A percentile compares a stretch with the other conserved stretches of the same genome.
Conservation (phyloP, 2,113 vertebrate species). For the Urocitellus parryii region DNA sequence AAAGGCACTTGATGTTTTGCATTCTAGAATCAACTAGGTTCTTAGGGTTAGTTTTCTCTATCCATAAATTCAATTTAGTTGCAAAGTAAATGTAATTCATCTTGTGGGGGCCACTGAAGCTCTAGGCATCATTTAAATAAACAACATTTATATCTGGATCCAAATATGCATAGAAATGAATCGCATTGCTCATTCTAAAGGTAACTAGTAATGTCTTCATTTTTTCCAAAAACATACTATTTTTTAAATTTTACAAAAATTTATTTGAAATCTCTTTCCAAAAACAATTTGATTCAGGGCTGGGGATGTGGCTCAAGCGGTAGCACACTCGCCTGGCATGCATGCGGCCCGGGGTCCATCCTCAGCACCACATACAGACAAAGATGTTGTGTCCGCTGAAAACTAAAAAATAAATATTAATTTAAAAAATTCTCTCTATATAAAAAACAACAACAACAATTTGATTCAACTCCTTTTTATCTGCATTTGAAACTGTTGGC, state of each 20-base stretch:
- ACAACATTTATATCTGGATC: conserved; percentile 76
- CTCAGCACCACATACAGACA: too few species aligned
- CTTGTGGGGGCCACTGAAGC: conserved; percentile 85
- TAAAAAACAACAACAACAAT: not conserved
- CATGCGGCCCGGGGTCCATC: too few species aligned
- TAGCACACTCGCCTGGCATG: too few species aligned
- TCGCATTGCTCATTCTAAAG: conserved; percentile 73
- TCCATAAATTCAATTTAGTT: conserved; percentile 91
- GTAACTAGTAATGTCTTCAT: conserved; percentile 78
- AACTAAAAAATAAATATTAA: too few species aligned
- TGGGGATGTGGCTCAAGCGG: too few species aligned
- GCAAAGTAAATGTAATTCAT: conserved; percentile 79
- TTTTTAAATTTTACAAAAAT: conserved; percentile 65
- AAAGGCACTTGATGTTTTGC: conserved; percentile 70
- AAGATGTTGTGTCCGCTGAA: too few species aligned
- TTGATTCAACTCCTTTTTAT: not conserved
- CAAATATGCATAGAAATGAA: conserved; percentile 73
- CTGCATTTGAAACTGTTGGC: conserved; percentile 5
- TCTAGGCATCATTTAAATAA: conserved; percentile 84
- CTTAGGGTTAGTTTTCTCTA: conserved; percentile 91
- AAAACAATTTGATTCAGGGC: not conserved
- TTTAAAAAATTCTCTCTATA: too few species aligned
- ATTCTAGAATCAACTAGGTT: conserved; percentile 91
- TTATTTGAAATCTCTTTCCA: not conserved
- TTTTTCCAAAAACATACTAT: conserved; percentile 65